A percentile compares a stretch with the other conserved stretches of the same genome.
phyloP scores from a whole-genome alignment of 2,888 invertebrate species.

The Abrostola tripartita region DNA sequence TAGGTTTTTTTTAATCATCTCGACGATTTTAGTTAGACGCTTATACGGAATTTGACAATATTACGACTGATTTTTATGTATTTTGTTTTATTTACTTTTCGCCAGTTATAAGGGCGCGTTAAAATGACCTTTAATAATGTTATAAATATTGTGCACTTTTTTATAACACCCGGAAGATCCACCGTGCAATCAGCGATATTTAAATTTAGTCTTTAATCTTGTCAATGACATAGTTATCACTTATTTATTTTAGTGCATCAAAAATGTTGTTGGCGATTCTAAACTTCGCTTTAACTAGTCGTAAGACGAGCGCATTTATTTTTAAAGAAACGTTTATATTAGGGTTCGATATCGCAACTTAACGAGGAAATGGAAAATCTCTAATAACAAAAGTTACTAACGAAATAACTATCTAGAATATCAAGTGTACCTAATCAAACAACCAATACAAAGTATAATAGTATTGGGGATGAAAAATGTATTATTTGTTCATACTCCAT shows the following conservation, averaged over 20 bases:
- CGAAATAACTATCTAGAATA: conserved; percentile 44
- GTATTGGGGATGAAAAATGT: background rate
- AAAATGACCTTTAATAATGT: conserved; percentile 41
- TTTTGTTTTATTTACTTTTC: conserved; percentile 48
- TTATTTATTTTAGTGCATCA: conserved; percentile 46
- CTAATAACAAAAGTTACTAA: conserved; percentile 47
- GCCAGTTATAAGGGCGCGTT: conserved; percentile 26
- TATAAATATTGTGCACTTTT: conserved; percentile 45
- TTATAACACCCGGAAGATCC: conserved; percentile 34
- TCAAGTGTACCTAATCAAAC: conserved; percentile 20
- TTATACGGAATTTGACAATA: conserved; percentile 65
- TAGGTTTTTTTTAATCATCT: conserved; percentile 68
- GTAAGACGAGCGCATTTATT: conserved; percentile 73
- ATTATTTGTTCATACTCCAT: background rate
- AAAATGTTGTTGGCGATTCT: conserved; percentile 57
- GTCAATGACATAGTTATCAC: conserved; percentile 43
- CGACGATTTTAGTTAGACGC: conserved; percentile 63
- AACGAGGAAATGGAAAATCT: conserved; percentile 45
- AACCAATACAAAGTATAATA: conserved; percentile 10
- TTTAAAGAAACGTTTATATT: conserved; percentile 38
- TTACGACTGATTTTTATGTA: conserved; percentile 74
- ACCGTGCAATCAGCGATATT: conserved; percentile 45
- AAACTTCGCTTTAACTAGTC: conserved; percentile 71
- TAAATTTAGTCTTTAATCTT: conserved; percentile 41
- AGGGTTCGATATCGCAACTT: conserved; percentile 39